phyloP scores from a whole-genome alignment of 2,888 invertebrate species.

The Rhamphomyia laevipes region DNA sequence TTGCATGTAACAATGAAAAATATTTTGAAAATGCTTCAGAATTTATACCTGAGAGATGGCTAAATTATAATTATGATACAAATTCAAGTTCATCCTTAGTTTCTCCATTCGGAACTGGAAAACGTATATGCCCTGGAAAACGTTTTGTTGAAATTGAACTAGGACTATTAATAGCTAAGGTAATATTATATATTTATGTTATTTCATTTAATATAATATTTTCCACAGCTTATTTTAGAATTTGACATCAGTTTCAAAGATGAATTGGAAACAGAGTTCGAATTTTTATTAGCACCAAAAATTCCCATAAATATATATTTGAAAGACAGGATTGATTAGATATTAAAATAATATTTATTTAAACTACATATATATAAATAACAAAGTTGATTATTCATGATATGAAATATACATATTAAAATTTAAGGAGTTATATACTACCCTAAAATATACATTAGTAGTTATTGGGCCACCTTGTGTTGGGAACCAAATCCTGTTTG shows the following conservation, averaged over 20 bases:
- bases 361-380: too few species aligned
- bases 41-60: slow-evolving; percentile 71
- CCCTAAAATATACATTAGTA: too few species aligned
- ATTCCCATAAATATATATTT: too few species aligned
- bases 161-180: slow-evolving; percentile 61
- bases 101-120: slow-evolving; percentile 68
- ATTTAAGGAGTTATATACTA: too few species aligned
- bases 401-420: too few species aligned
- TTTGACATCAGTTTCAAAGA: slow-evolving; percentile 59
- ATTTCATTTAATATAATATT: too few species aligned
- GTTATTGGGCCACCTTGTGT: too few species aligned
- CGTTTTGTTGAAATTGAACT: slow-evolving; percentile 70
- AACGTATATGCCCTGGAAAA: slow-evolving; percentile 75
- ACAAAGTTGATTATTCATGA: too few species aligned
- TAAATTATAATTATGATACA: slow-evolving; percentile 38
- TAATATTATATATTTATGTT: too few species aligned
- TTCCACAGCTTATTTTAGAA: slow-evolving; percentile 58
- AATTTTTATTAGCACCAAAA: slow-evolving; percentile 69
- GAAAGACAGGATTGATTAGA: too few species aligned
- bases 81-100: slow-evolving; percentile 49
- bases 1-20: slow-evolving; percentile 62
- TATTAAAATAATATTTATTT: too few species aligned
- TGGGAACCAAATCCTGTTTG: too few species aligned
- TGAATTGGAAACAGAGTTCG: slow-evolving; percentile 63
- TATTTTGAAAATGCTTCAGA: slow-evolving; percentile 61